Evolutionary conservation across 2,797 vertebrate species (phyloP).

Genomic region (Telmatherina bonti): DNA sequence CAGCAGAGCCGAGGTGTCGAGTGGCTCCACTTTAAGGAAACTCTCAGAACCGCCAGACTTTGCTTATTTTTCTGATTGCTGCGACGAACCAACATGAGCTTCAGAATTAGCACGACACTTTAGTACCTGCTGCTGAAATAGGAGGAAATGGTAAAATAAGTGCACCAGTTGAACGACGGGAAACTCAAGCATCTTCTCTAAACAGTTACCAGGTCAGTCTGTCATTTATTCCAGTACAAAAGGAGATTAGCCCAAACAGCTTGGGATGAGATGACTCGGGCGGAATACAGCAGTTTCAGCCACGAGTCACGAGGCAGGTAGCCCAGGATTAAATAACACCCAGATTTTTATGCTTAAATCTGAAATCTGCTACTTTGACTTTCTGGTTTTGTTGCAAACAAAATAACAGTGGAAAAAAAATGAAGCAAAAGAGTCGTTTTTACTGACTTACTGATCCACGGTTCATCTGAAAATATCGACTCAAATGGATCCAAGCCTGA

Average conservation of each 20-base stretch:
- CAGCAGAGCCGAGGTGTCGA: slow-evolving; percentile 33
- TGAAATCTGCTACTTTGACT: background rate
- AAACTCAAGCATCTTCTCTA: slow-evolving; percentile 5
- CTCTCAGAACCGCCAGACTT: slow-evolving; percentile 22
- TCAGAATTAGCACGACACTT: slow-evolving; percentile 25
- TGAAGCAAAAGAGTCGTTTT: too few species aligned
- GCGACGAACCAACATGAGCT: slow-evolving; percentile 26
- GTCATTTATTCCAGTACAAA: background rate
- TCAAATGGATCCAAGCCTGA: too few species aligned
- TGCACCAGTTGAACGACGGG: background rate
- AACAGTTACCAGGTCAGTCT: background rate
- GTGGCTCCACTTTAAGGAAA: slow-evolving; percentile 17
- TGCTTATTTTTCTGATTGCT: slow-evolving; percentile 37
- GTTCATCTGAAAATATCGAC: too few species aligned
- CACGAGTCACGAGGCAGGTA: background rate
- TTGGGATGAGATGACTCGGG: background rate
- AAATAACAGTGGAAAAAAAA: background rate
- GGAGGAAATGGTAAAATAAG: background rate
- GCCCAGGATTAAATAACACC: background rate
- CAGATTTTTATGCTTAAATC: background rate
- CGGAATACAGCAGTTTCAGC: too few species aligned
- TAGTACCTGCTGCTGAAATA: background rate
- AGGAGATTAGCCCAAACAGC: slow-evolving; percentile 7
- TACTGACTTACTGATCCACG: too few species aligned
- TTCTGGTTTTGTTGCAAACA: background rate